Percentiles rank a stretch among this genome's conserved stretches.
phyloP scores from a whole-genome alignment of 2,113 vertebrate genomes.

The Rattus norvegicus region GRCr8 NC_086032.1:5591001-5591500 shows the following conservation, averaged over 20 bases:
- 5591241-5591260: background rate
- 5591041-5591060: slow-evolving; percentile 7
- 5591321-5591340: background rate
- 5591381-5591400: background rate
- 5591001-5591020: background rate
- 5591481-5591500: background rate
- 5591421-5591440: too few species aligned
- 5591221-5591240: background rate
- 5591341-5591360: background rate
- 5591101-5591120: slow-evolving; percentile 11
- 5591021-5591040: background rate
- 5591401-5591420: background rate
- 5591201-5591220: background rate
- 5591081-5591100: slow-evolving; percentile 61
- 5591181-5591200: background rate
- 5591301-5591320: background rate
- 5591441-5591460: background rate
- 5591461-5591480: background rate
- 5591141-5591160: background rate
- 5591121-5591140: background rate
- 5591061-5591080: slow-evolving; percentile 27
- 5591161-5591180: background rate
- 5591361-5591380: too few species aligned
- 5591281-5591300: background rate
- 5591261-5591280: background rate